Evolutionary conservation across 2,113 vertebrate genomes (phyloP).

Genomic region (Vicugna pacos): DNA sequence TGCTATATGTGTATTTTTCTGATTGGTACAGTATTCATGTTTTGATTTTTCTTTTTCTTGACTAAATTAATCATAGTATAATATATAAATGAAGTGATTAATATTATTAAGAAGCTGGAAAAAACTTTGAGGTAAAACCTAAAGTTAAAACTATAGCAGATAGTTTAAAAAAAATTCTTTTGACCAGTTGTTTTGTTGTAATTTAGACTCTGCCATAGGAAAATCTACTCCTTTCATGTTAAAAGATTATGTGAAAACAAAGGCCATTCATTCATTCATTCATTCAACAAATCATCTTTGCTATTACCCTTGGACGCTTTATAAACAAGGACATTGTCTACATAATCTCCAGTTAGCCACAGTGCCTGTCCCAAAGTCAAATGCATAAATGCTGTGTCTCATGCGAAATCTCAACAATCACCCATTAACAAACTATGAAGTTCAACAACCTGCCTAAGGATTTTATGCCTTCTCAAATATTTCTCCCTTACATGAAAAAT

Average conservation of each 20-base stretch:
- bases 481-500: slow-evolving; percentile 10
- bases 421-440: not conserved
- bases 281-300: not conserved
- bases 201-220: not conserved
- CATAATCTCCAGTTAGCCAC: not conserved
- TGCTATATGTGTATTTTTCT: not conserved
- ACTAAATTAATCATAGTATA: not conserved
- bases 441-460: not conserved
- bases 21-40: not conserved
- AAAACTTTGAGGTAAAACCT: slow-evolving; percentile 13
- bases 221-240: not conserved
- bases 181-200: not conserved
- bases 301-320: not conserved
- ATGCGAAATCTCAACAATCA: not conserved
- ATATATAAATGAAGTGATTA: slow-evolving; percentile 17
- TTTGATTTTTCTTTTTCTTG: slow-evolving; percentile 46
- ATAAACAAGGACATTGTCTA: not conserved
- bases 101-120: not conserved
- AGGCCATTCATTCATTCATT: not conserved
- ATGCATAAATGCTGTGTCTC: not conserved
- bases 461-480: not conserved
- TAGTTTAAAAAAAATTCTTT: not conserved
- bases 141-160: not conserved
- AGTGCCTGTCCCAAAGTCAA: not conserved
- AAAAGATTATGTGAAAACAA: not conserved